phyloP scores from a whole-genome alignment of 2,113 vertebrate genomes.

The Lasiurus borealis region DNA sequence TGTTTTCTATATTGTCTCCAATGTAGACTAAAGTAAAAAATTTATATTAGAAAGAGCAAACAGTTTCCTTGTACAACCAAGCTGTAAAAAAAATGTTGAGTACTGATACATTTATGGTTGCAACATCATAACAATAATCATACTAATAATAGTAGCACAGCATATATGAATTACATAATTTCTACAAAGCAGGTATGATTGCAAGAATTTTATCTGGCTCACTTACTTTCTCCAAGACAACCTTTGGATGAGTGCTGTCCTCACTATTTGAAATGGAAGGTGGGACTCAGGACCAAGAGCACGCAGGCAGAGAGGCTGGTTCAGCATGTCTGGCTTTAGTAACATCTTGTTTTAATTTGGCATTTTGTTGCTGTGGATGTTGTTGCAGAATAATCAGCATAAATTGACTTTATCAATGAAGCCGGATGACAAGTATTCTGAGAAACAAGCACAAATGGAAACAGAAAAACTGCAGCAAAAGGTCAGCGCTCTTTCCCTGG shows the following conservation, averaged over 20 bases:
- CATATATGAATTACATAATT: accelerated
- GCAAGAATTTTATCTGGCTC: background rate
- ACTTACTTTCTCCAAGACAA: background rate
- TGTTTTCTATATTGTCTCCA: background rate
- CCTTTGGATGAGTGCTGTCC: background rate
- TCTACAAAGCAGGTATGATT: background rate
- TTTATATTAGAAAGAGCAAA: background rate
- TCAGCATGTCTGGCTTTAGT: background rate
- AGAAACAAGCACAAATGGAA: slow-evolving; percentile 92
- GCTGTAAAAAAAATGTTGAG: background rate
- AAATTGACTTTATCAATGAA: slow-evolving; percentile 95
- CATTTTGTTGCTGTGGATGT: slow-evolving; percentile 30
- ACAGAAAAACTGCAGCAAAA: slow-evolving; percentile 92
- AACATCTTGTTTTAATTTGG: background rate
- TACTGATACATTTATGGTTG: background rate
- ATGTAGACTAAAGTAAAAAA: background rate
- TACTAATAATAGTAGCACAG: background rate
- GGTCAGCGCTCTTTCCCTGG: slow-evolving; percentile 87
- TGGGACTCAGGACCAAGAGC: too few relatives aligned
- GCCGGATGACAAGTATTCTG: slow-evolving; percentile 91
- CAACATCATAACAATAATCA: background rate
- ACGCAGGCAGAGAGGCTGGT: background rate
- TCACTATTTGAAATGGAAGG: background rate
- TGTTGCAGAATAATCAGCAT: slow-evolving; percentile 92
- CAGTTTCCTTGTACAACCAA: background rate